phyloP scores from a whole-genome alignment of 2,797 vertebrate species.

The Moxostoma hubbsi region DNA sequence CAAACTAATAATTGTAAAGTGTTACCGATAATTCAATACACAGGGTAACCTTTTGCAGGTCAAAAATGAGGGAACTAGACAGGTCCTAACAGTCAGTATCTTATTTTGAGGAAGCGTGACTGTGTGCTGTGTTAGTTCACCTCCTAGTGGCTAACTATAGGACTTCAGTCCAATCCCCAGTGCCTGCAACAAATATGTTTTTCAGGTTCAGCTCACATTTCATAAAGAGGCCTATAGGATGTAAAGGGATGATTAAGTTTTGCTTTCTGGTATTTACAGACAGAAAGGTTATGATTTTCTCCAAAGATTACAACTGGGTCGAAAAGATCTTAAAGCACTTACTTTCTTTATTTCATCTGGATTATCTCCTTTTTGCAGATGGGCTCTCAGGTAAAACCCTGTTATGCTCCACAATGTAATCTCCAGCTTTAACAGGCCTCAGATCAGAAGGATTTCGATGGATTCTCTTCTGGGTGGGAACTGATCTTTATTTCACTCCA shows the following conservation, averaged over 20 bases:
- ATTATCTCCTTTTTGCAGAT: slow-evolving; percentile 69
- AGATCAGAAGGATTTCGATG: slow-evolving; percentile 36
- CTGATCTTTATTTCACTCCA: neutral
- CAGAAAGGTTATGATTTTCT: neutral
- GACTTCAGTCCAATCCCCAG: slow-evolving; percentile 59
- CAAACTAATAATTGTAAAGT: too few relatives aligned
- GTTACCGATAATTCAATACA: neutral
- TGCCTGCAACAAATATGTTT: neutral
- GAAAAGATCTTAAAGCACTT: slow-evolving; percentile 43
- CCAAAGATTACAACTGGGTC: neutral
- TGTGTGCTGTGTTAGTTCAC: slow-evolving; percentile 64
- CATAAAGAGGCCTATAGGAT: neutral
- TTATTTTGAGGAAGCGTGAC: neutral
- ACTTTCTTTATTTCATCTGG: slow-evolving; percentile 71
- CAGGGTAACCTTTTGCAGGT: neutral
- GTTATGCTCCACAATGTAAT: slow-evolving; percentile 83
- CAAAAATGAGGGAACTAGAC: too few relatives aligned
- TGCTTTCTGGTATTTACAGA: neutral
- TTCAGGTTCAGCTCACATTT: neutral
- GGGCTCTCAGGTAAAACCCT: slow-evolving; percentile 79
- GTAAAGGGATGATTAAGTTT: neutral
- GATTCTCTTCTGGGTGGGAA: slow-evolving; percentile 14
- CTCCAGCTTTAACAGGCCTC: slow-evolving; percentile 59
- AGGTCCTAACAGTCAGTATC: neutral
- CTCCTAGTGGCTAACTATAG: slow-evolving; percentile 73